Evolutionary conservation across 2,888 invertebrate genomes (phyloP), one percentile per base, ranked within the genome.

Genomic region (Rhimphoctona megacephalus): DNA sequence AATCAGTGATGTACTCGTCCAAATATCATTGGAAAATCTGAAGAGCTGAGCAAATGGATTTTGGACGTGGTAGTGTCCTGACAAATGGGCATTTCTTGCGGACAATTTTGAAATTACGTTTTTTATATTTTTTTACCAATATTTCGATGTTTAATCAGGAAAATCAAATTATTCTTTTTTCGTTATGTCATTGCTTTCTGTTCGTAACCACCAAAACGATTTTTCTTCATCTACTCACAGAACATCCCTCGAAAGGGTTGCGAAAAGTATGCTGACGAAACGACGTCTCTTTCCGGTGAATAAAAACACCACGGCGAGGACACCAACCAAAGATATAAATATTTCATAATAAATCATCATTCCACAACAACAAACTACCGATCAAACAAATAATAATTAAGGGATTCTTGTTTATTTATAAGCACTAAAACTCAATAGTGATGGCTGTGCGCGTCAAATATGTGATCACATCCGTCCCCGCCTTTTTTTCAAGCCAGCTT

Each of bases 271-370:
- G 93, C 96, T 96, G 91, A 96, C 94, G 93, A 95, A 93, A 88
- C 95, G 95, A 92, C 96, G 95, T 92, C 96, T 95, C 89, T 95
- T 95, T 93, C 95, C 95, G 88, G 96, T 93, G 90, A 96, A 95
- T 88, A 96, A 95, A 89, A 95, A 94, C 85, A 95, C 95, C 89
- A 95, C 95, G 61, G 95, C 92, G 83, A 97, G 95, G 85, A 97
- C 97, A 94, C 97, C 97, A 88, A 97, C 97, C 93, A 96, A 96
- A 94, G 97, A 96, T 67, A 97, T 95, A 86, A 97, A 95, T 88
- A 96, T 95, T 92, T 95, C 95, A 90, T 96, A 95, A 91, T 95
- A 94, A 92, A 95, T 95, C 93, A 95, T 95, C 95, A 95, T 95
- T 92, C 95, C 95, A 95, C 54, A 70, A 36, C 57, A 46, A 70